Base-by-base conservation (phyloP, 2,888 invertebrate genomes). In the Stenchaetothrips biformis region DNA sequence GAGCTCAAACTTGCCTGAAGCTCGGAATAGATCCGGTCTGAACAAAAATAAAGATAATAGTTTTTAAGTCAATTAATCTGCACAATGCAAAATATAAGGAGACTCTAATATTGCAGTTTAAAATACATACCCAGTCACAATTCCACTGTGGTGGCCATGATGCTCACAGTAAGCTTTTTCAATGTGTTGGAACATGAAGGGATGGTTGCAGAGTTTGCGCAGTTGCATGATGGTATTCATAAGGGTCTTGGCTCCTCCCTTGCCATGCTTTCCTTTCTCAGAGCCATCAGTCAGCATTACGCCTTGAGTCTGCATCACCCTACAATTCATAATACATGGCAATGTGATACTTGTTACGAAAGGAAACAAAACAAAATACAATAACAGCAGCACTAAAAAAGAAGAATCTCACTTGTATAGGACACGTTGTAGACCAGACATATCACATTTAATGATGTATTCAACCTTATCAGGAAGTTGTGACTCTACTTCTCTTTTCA, bases 141-240 rank as follows among this genome's bases (percentile, higher is more conserved):
- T 79, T 62, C 81, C 82, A 59, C 82, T 80, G 27, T 82, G 82
- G 16, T 82, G 81, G 47, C 82, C 82, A 53, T 83, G 78, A 80
- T 88, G 87, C 62, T 89, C 88, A 80, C 88, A 87, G 82, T 89
- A 88, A 13, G 89, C 88, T 83, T 90, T 89, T 84, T 92, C 91
- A 83, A 92, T 89, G 83, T 89, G 89, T 82, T 87, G 88, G 86
- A 92, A 91, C 88, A 91, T 90, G 86, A 92, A 92, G 18, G 91
- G 91, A 85, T 91, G 91, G 84, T 92, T 91, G 86, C 91, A 91
- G 81, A 92, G 88, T 86, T 91, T 91, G 80, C 91, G 85, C 82
- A 91, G 86, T 85, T 91, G 91, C 89, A 92, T 91, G 83, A 91
- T 90, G 25, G 91, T 91, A 85, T 91, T 91, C 90, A 91, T 91